Evolutionary conservation across 2,888 invertebrate species (phyloP), one percentile per base, ranked within the genome.

Genomic region (Theretra japonica): DNA sequence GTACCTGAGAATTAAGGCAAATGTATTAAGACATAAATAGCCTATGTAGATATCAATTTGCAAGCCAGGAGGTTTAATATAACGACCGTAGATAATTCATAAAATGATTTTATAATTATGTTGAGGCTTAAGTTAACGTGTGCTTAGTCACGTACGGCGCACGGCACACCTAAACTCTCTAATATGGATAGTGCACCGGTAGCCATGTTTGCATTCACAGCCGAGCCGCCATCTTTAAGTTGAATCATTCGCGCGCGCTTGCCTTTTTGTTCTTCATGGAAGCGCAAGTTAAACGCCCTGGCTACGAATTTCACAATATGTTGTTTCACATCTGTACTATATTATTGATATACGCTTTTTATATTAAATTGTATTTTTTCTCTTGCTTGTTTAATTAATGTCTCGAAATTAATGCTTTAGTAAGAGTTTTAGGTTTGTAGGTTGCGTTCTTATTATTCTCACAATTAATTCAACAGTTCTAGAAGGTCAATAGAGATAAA

Each of bases 201-300:
- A 73, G 86, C 85, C 83, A 86, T 86, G 70, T 81, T 84, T 80
- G 72, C 56, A 30, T 30, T 59, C 74, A n/a, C 53, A 75, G 72
- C 70, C 79, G 83, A 74, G 72, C 70, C 79, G 83, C 83, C 85
- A 83, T 84, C 74, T 83, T 84, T 77, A 75, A 59, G 60, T 53
- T 86, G 85, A 84, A 80, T 83, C 83, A 86, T 74, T 75, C 78
- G 76, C 78, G 72, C 68, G 75, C 76, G 70, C 75, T 71, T 70
- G 70, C 60, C 74, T 72, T 75, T 72, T 70, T 68, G 74, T 72
- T 73, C 71, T 21, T 50, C 53, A 59, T 70, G 62, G 70, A 73
- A 21, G 62, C n/a, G 7, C 30, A 21, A 41, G 41, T 41, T 41
- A 33, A 62, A 41, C 23, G 62, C 33, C 62, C 41, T 11, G n/a